Evolutionary conservation across 2,888 invertebrate genomes (phyloP).

Genomic region (Aspidiotus rigidus): DNA sequence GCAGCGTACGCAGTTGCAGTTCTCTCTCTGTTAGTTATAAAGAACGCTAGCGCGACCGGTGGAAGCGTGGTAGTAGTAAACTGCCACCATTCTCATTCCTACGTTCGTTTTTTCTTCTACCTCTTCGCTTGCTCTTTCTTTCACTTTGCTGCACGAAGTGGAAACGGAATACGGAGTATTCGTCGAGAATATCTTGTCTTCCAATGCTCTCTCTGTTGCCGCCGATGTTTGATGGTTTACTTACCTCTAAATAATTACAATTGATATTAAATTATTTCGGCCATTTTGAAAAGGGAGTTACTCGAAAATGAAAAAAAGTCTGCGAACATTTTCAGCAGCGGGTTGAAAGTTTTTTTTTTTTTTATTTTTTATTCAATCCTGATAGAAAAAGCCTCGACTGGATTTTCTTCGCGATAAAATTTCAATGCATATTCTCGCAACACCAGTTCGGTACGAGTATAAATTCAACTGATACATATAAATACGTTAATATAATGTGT

Average conservation of each 20-base stretch:
- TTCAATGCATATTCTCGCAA: constrained; percentile 26
- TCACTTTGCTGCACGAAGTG: constrained; percentile 21
- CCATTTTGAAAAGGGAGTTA: too few species aligned
- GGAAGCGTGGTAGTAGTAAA: constrained; percentile 8
- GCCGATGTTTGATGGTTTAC: constrained; percentile 16
- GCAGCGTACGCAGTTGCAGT: constrained; percentile 20
- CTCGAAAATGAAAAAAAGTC: too few species aligned
- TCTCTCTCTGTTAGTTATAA: too few species aligned
- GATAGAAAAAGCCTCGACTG: background rate
- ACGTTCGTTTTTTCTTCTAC: too few species aligned
- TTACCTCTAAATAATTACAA: background rate
- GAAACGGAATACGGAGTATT: constrained; percentile 3
- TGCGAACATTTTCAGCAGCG: too few species aligned
- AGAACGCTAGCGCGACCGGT: too few species aligned
- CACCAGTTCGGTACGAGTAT: constrained; percentile 31
- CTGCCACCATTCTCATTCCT: too few species aligned
- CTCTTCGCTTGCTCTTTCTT: background rate
- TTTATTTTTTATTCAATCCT: background rate
- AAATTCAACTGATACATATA: background rate
- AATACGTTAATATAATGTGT: constrained; percentile 18
- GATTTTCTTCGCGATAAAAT: constrained; percentile 18
- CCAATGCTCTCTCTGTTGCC: constrained; percentile 2
- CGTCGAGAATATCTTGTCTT: too few species aligned
- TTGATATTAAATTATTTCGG: too few species aligned
- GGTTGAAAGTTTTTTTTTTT: background rate